These are phyloP conservation scores for Aleiodes leptofemur DNA, from an alignment of 2,888 invertebrate species.

Conservation along the genomic window DNA sequence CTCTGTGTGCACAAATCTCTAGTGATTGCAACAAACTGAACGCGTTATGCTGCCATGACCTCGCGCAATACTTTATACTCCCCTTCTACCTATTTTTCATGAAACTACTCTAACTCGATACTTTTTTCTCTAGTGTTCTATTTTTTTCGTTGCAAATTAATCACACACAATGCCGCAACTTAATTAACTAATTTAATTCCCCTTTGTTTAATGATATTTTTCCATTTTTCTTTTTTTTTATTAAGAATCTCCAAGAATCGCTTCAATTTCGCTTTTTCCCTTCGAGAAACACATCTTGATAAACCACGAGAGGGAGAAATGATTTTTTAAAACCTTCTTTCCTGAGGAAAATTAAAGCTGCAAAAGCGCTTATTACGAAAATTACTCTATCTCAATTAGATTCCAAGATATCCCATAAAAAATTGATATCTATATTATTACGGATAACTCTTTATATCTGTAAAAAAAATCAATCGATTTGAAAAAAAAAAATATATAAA, in stretches of 20 bases:
- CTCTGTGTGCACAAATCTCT: constrained; percentile 13
- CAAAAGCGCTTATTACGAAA: too few relatives aligned
- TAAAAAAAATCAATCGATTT: neutral
- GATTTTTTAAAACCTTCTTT: too few relatives aligned
- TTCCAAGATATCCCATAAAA: too few relatives aligned
- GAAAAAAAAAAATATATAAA: neutral
- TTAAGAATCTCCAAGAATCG: too few relatives aligned
- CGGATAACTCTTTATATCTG: too few relatives aligned
- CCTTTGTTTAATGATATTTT: neutral
- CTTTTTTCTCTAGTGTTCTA: constrained; percentile 1
- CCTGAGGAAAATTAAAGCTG: too few relatives aligned
- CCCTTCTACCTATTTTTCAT: constrained; percentile 61
- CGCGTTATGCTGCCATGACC: constrained; percentile 60
- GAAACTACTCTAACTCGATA: neutral
- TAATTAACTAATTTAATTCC: neutral
- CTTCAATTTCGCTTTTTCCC: too few relatives aligned
- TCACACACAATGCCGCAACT: neutral
- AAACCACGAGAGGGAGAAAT: too few relatives aligned
- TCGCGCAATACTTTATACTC: constrained; percentile 65
- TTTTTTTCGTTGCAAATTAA: constrained; percentile 18
- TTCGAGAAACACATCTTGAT: too few relatives aligned
- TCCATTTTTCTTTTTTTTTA: too few relatives aligned
- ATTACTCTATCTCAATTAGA: too few relatives aligned
- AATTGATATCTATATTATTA: too few relatives aligned
- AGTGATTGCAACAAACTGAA: constrained; percentile 41